phyloP scores from a whole-genome alignment of 1,140 invertebrate genomes.

The Doryteuthis pealeii region DNA sequence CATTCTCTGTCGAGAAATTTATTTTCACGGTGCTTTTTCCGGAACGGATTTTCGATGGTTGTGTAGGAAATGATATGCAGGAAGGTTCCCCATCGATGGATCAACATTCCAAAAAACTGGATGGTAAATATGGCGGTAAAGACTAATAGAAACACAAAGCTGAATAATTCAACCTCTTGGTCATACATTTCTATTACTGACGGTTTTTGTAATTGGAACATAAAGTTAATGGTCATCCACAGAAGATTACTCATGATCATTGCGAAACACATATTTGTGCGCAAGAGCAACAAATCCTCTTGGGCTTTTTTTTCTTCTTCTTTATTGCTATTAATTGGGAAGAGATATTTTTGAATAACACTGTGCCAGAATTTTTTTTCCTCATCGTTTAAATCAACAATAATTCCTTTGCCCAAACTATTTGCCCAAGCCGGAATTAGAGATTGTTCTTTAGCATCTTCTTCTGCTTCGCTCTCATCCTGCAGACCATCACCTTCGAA shows the following conservation, averaged over 20 bases:
- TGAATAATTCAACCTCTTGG: slow-evolving; percentile 35
- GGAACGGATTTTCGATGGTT: slow-evolving; percentile 61
- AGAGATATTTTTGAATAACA: slow-evolving; percentile 20
- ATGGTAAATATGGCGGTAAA: slow-evolving; percentile 58
- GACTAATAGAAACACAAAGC: slow-evolving; percentile 56
- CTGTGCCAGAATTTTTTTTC: slow-evolving; percentile 20
- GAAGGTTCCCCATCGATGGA: slow-evolving; percentile 83
- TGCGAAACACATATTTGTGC: slow-evolving; percentile 44
- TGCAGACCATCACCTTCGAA: background rate
- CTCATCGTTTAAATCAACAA: slow-evolving; percentile 17
- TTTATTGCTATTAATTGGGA: slow-evolving; percentile 12
- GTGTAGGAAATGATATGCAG: slow-evolving; percentile 96
- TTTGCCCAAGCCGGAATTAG: slow-evolving; percentile 14
- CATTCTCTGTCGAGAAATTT: background rate
- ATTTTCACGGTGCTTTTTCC: background rate
- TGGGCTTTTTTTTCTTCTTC: slow-evolving; percentile 11
- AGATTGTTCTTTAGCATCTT: slow-evolving; percentile 7
- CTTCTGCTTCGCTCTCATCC: background rate
- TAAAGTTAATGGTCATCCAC: slow-evolving; percentile 57
- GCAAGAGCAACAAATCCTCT: slow-evolving; percentile 32
- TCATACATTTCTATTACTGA: slow-evolving; percentile 14
- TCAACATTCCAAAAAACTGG: slow-evolving; percentile 62
- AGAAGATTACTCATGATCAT: slow-evolving; percentile 52
- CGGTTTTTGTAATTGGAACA: slow-evolving; percentile 47
- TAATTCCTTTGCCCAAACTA: slow-evolving; percentile 77